Evolutionary conservation across 2,113 vertebrate species (phyloP).

Genomic region (Gadus macrocephalus): DNA sequence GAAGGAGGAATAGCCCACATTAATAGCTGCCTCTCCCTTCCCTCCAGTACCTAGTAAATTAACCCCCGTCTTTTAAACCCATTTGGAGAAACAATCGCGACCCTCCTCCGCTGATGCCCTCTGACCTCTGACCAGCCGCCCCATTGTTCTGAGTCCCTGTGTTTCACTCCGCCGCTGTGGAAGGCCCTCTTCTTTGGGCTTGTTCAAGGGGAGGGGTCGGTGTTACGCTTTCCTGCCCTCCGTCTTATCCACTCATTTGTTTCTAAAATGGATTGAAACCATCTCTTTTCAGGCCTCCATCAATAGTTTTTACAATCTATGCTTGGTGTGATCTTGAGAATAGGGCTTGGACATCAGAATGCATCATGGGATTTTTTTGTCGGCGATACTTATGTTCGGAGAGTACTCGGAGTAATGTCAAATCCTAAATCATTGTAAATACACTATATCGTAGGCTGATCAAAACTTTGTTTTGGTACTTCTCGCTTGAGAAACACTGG

Average conservation of each 20-base stretch:
- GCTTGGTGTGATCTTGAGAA: no score
- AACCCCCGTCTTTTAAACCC: slow-evolving; percentile 7
- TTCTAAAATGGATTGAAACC: no score
- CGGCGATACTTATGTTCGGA: no score
- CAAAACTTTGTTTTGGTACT: no score
- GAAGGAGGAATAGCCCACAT: no score
- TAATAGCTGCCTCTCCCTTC: not conserved
- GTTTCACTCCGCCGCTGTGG: slow-evolving; percentile 20
- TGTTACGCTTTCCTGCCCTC: not conserved
- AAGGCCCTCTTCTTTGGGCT: slow-evolving; percentile 29
- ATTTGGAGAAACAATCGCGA: not conserved
- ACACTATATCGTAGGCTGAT: no score
- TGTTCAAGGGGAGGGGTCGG: slow-evolving; percentile 14
- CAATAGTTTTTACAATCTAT: no score
- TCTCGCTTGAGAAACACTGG: no score
- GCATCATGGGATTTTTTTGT: no score
- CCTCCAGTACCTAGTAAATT: not conserved
- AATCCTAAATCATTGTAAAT: no score
- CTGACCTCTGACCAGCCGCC: slow-evolving; percentile 5
- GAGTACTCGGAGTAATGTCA: no score
- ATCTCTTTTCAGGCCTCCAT: slow-evolving; percentile 1
- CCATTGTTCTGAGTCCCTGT: slow-evolving; percentile 46
- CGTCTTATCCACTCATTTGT: slow-evolving; percentile 13
- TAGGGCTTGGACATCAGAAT: no score
- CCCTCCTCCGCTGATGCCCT: slow-evolving; percentile 27